Base-by-base conservation (phyloP, 2,797 vertebrate species). In the Sebastes oblongus region DNA sequence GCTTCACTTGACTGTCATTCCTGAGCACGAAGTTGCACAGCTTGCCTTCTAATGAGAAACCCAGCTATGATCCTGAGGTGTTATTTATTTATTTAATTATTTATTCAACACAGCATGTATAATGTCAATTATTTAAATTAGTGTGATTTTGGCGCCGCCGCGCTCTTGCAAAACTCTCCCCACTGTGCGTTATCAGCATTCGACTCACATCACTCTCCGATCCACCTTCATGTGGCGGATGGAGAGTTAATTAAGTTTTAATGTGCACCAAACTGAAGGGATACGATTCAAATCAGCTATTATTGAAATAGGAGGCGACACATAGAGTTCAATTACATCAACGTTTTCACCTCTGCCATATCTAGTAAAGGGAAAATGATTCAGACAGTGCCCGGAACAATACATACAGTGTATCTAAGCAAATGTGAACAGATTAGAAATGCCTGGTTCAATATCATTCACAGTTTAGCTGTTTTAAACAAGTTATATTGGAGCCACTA, bases 91-190 rank as follows among this genome's bases (percentile, higher is more conserved):
- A 91, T 93, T 89, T 91, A 84, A 90, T 91, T 93, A 93, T 91
- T 91, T 91, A 91, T 93, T 91, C 83, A 81, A 85, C 91, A 86
- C 93, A 92, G 92, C 93, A 93, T 91, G 91, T 91, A 90, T 91
- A 91, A 94, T 93, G 93, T 89, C 91, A 95, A 92, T 95, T 94
- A 95, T 95, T 92, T 91, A 94, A 89, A 94, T 94, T 82, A 88
- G 82, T 75, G 72, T 89, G 92, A 90, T 89, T 91, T 94, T 89
- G 90, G 86, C 82, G 54, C 64, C 46, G 50, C 36, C 14, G 5
- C 10, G 81, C 75, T 80, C 68, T 46, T 39, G 71, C 87, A 79
- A 78, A 72, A 80, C 86, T 78, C 80, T 78, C 74, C 80, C 86
- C 3, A 61, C 89, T 66, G 83, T 20, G 79, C 32, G 24, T 82